Conservation (phyloP, 2,113 vertebrate species). For the Bothrops jararaca region DNA sequence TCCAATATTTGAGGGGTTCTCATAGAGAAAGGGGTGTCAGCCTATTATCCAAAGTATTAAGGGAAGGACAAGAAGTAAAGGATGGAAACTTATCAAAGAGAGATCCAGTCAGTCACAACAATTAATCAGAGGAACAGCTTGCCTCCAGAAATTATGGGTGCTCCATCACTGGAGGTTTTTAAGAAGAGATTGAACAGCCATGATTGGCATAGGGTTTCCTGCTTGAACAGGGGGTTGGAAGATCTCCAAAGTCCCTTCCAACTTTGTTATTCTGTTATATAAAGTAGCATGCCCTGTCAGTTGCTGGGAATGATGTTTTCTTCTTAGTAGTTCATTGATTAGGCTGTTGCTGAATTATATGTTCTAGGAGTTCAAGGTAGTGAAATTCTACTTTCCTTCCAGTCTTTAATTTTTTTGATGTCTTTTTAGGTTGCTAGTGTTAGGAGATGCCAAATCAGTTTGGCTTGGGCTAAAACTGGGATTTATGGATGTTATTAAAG, state of each 20-base stretch:
- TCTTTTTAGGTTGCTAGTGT: background rate
- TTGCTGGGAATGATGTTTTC: background rate
- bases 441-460: background rate
- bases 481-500: background rate
- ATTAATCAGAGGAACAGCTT: no score
- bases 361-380: background rate
- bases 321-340: background rate
- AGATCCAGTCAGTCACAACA: background rate
- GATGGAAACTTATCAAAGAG: background rate
- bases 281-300: no score
- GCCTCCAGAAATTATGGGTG: no score
- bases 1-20: background rate
- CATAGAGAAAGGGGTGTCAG: background rate
- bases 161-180: no score
- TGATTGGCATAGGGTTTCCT: no score
- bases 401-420: background rate
- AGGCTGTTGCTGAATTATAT: background rate
- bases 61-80: background rate
- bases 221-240: no score
- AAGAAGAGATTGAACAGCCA: no score
- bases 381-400: background rate
- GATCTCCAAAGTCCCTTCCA: no score
- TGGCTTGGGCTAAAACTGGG: background rate
- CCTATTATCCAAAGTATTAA: background rate
- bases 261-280: no score